phyloP scores from a whole-genome alignment of 2,888 invertebrate species.

The Sclerodermus sp. region DNA sequence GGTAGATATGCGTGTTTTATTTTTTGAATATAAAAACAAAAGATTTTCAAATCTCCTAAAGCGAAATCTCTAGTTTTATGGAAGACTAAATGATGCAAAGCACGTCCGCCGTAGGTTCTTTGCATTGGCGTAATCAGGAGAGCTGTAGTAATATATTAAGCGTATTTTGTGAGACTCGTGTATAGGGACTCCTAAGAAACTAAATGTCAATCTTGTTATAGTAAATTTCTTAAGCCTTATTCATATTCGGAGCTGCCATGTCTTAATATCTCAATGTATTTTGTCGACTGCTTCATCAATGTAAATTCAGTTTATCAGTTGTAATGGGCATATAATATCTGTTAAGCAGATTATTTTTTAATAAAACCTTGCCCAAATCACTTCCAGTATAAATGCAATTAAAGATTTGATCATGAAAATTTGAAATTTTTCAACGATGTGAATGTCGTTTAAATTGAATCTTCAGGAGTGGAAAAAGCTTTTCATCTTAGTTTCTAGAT shows the following conservation, averaged over 20 bases:
- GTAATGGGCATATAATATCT: background rate
- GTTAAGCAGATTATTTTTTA: background rate
- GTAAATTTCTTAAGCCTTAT: slow-evolving; percentile 25
- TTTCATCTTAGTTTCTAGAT: no score
- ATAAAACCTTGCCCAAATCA: background rate
- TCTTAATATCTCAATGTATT: slow-evolving; percentile 19
- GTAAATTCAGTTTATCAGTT: slow-evolving; percentile 7
- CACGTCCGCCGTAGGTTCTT: background rate
- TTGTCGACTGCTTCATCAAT: slow-evolving; percentile 25
- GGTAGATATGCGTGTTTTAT: slow-evolving; percentile 13
- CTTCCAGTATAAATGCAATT: no score
- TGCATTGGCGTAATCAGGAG: slow-evolving; percentile 18
- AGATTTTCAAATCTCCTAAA: slow-evolving; percentile 11
- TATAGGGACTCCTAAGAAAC: slow-evolving; percentile 26
- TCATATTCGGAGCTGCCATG: slow-evolving; percentile 22
- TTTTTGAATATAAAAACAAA: slow-evolving; percentile 15
- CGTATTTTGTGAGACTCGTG: slow-evolving; percentile 24
- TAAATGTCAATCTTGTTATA: slow-evolving; percentile 27
- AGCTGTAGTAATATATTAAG: slow-evolving; percentile 14
- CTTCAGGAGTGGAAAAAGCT: no score
- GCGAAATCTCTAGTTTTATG: slow-evolving; percentile 15
- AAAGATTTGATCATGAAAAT: no score
- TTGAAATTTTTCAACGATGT: no score
- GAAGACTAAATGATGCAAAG: slow-evolving; percentile 1
- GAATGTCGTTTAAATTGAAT: no score